Evolutionary conservation across 2,113 vertebrate genomes (phyloP), one percentile per base, ranked within the genome.

Genomic region (Enhydra lutris): DNA sequence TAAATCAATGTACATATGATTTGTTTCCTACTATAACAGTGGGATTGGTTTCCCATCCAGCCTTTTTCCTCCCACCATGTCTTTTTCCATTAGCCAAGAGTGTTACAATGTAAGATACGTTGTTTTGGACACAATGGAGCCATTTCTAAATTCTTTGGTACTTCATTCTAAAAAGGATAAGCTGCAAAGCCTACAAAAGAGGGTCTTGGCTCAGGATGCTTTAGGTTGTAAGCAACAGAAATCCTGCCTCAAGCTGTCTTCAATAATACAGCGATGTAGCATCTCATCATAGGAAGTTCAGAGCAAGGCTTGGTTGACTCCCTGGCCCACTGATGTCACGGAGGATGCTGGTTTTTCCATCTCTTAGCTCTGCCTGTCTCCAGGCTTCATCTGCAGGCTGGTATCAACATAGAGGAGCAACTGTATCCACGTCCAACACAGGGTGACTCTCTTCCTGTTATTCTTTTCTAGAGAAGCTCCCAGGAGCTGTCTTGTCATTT

Each of bases 1-100:
- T 96, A 95, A 93, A 96, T 96, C 94, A 94, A 20, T 55, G 39
- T n/a, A 36, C 81, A 1, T 39, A 57, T 73, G 73, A 94, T 84
- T 61, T 93, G 81, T 76, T 84, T 45, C 71, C 86, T 93, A 57
- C 50, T 88, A 1, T 76, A 81, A 69, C 42, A 6, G 20, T 26
- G 78, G 50, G 88, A 85, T 76, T 97, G 42, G 52, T 93, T 97
- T 95, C 71, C 63, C 90, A 63, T 69, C 71, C 50, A 84, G 36
- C 13, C 31, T n/a, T 90, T 87, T 95, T 80, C 59, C 39, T 85
- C 50, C 80, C 57, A 86, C 88, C 65, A 50, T 89, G 71, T 31
- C 52, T 82, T 92, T 80, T 79, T 34, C 39, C 92, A 95, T 50
- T 3, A 39, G 81, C 74, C 42, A 82, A 89, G 63, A 50, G 50